Percentiles rank a stretch among this genome's conserved stretches.
These are phyloP conservation scores for Procambarus clarkii DNA, from an alignment of 1,140 invertebrate genomes.

Conservation along the genomic window DNA sequence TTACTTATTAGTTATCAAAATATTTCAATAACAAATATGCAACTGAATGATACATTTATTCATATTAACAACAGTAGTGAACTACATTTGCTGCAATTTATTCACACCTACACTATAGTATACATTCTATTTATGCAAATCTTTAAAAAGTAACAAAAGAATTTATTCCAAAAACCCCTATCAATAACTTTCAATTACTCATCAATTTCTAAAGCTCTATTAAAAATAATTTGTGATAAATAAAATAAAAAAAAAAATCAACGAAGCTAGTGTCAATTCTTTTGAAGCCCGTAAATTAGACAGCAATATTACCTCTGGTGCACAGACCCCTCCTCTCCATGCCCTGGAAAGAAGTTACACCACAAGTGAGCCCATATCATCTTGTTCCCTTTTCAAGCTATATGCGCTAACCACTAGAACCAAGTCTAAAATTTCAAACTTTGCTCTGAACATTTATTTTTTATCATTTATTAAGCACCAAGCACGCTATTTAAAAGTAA, in stretches of 20 bases:
- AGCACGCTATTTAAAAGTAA: background rate
- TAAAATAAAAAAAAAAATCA: background rate
- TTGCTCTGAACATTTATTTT: background rate
- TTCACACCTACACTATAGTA: background rate
- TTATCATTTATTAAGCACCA: background rate
- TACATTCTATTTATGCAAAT: background rate
- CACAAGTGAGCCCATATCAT: background rate
- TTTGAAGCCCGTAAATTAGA: slow-evolving; percentile 8
- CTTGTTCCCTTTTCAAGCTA: background rate
- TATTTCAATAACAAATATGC: background rate
- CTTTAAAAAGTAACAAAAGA: background rate
- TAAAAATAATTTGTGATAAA: background rate
- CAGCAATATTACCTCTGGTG: background rate
- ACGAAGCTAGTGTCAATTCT: background rate
- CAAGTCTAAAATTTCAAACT: background rate
- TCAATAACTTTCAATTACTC: background rate
- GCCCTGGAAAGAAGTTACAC: slow-evolving; percentile 38
- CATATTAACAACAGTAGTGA: background rate
- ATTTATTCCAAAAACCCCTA: background rate
- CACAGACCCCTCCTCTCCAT: slow-evolving; percentile 30
- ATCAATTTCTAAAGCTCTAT: background rate
- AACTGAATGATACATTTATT: background rate
- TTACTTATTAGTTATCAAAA: background rate
- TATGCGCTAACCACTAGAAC: background rate
- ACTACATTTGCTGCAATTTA: background rate